These are phyloP conservation scores for Pelmatolapia mariae DNA, from an alignment of 2,113 vertebrate species.

Conservation along the genomic window DNA sequence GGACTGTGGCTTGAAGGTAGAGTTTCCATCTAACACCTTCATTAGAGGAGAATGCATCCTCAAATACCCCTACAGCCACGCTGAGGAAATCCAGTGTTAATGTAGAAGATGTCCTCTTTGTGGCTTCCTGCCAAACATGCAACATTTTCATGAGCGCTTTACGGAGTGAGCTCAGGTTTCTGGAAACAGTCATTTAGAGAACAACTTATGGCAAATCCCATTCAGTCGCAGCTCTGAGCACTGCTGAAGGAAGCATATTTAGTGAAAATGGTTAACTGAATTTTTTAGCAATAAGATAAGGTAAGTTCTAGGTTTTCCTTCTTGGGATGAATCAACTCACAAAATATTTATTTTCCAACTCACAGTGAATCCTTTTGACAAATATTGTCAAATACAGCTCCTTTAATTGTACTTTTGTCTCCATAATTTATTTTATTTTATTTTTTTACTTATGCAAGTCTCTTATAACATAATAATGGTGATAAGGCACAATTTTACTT, in stretches of 20 bases:
- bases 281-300: rapidly evolving
- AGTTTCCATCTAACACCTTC: background rate
- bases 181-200: background rate
- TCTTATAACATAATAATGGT: background rate
- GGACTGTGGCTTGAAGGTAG: background rate
- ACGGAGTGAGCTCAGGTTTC: background rate
- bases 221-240: background rate
- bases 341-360: too few species aligned
- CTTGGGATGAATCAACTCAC: background rate
- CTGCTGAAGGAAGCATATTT: background rate
- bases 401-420: background rate
- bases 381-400: rapidly evolving
- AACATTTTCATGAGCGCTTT: background rate
- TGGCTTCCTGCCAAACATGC: background rate
- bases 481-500: background rate
- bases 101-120: background rate
- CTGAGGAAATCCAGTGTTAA: background rate
- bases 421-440: rapidly evolving
- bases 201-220: background rate
- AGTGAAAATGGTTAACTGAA: background rate
- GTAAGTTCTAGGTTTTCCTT: background rate
- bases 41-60: background rate
- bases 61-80: background rate
- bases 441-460: background rate
- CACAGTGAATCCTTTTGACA: background rate